Base-by-base conservation (phyloP, 2,888 invertebrate genomes). In the Pyralis farinalis region DNA sequence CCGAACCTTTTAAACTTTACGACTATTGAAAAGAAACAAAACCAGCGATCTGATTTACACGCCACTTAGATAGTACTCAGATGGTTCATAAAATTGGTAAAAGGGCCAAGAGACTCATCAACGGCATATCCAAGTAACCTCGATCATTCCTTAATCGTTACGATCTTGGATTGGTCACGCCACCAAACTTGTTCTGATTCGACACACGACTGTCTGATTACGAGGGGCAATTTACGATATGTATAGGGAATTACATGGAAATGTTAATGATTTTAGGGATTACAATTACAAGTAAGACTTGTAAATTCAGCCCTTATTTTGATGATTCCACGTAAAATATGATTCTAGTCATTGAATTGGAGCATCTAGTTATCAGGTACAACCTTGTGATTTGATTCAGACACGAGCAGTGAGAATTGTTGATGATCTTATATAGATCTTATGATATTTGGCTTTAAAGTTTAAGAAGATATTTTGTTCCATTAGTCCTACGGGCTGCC, bases 131-230 rank as follows among this genome's bases (percentile, higher is more conserved):
- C n/a, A n/a, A 25, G n/a, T 25, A 25, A 25, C 25, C 25, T 25
- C 7, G 25, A 25, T 25, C 25, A 34, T 30, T 25, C 31, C 31
- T 30, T 42, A 42, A 42, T 46, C 37, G 39, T 40, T 22, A 40
- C 43, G 35, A 43, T 46, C 35, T 34, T 34, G 40, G 35, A 46
- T 46, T 46, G 37, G 43, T 40, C 40, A 46, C 34, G 38, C 38
- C 37, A 29, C 42, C 40, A 37, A 37, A 45, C 33, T 34, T 20
- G 42, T 30, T 37, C 10, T 25, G 37, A 37, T 37, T 37, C 37
- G 37, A 37, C 30, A 16, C 16, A 16, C 16, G 16, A 16, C 16
- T 16, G 16, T 16, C 16, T 37, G 21, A 37, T 37, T 37, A 37
- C 30, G 29, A 30, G 11, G 21, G 21, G 4, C 37, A 7, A 37